Evolutionary conservation across 2,113 vertebrate species (phyloP).

Genomic region (Emydocephalus ijimae): DNA sequence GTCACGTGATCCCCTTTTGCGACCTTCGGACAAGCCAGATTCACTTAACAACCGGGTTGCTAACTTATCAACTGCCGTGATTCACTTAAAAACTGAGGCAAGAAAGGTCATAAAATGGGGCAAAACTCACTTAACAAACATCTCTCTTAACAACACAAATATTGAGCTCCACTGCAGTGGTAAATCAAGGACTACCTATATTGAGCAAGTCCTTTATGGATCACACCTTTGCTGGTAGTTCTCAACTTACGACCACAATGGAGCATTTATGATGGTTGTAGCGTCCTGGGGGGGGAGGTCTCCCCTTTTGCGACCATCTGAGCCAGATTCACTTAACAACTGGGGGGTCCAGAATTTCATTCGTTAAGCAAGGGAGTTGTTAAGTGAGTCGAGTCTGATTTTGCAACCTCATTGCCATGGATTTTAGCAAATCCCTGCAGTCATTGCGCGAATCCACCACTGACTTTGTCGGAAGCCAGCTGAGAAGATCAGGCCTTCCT

Average conservation of each 20-base stretch:
- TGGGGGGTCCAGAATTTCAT: neutral
- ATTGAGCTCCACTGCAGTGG: no score
- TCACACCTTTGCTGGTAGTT: no score
- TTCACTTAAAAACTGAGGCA: no score
- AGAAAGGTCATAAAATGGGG: no score
- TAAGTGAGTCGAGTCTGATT: neutral
- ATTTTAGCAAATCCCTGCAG: neutral
- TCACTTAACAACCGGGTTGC: no score
- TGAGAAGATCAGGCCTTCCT: neutral
- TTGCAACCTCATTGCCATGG: neutral
- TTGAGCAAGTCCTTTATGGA: no score
- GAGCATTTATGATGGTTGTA: neutral
- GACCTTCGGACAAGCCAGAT: no score
- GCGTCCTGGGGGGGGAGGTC: neutral
- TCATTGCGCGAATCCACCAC: neutral
- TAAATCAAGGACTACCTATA: no score
- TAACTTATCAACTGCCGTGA: no score
- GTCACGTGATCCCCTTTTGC: no score
- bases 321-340: neutral
- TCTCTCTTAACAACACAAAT: no score
- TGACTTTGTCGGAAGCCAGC: neutral
- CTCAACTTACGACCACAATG: neutral
- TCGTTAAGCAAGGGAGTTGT: neutral
- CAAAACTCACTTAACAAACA: no score
- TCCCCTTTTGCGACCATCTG: neutral